Percentiles rank a stretch among this genome's conserved stretches.
Conservation (phyloP, 2,797 vertebrate genomes). For the Thripadectes ignobilis region DNA sequence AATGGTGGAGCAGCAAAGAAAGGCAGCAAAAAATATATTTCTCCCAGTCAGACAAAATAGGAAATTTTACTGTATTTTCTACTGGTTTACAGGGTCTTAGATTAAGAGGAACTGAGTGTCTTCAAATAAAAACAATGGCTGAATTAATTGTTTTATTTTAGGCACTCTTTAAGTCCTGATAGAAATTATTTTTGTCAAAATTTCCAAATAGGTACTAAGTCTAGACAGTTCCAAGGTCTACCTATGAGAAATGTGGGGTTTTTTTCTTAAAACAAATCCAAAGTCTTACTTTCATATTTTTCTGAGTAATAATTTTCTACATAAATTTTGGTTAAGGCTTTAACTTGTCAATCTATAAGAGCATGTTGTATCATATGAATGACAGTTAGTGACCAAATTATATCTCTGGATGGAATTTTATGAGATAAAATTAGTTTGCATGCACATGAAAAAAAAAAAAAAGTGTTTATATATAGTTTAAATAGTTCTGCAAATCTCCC, state of each 20-base stretch:
- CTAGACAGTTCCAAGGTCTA: neutral
- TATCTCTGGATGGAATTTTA: neutral
- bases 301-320: neutral
- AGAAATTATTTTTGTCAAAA: neutral
- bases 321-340: neutral
- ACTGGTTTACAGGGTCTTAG: neutral
- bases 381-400: neutral
- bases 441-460: neutral
- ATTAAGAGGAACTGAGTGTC: neutral
- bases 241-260: neutral
- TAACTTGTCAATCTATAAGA: neutral
- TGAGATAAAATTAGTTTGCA: neutral
- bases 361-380: neutral
- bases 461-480: neutral
- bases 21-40: slow-evolving; percentile 3
- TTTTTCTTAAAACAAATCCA: neutral
- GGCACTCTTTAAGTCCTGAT: neutral
- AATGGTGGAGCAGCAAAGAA: neutral
- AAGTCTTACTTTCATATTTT: neutral
- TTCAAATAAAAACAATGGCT: slow-evolving; percentile 27
- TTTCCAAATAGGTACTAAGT: neutral
- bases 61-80: neutral
- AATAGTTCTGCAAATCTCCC: neutral
- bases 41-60: neutral
- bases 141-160: slow-evolving; percentile 2